A percentile compares a stretch with the other conserved stretches of the same genome.
Conservation (phyloP, 2,113 vertebrate species). For the Thalassarche chlororhynchos region DNA sequence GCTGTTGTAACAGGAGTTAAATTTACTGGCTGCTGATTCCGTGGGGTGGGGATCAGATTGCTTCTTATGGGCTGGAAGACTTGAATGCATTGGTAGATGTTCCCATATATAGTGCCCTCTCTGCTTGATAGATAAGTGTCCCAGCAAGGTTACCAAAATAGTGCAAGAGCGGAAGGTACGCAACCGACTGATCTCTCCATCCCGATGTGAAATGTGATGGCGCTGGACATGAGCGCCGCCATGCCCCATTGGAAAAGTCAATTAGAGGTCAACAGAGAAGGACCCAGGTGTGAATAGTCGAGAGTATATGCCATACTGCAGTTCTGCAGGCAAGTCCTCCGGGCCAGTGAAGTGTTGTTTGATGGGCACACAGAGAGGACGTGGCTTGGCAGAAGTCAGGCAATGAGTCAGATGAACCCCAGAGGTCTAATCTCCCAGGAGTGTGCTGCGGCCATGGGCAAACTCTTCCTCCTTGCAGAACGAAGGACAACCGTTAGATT, state of each 20-base stretch:
- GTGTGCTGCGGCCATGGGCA: accelerated
- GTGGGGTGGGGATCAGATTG: not conserved
- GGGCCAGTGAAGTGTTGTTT: not conserved
- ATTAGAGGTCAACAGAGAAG: not conserved
- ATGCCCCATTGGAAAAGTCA: not conserved
- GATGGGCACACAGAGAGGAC: not conserved
- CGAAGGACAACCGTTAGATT: not conserved
- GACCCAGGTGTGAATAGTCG: not conserved
- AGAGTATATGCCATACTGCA: not conserved
- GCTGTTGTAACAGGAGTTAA: conserved; percentile 42
- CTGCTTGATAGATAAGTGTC: not conserved
- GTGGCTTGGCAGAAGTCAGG: not conserved
- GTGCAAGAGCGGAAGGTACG: not conserved
- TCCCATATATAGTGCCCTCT: conserved; percentile 42
- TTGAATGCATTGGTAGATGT: conserved; percentile 11
- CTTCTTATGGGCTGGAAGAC: conserved; percentile 2
- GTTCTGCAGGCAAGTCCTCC: not conserved
- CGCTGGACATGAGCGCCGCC: accelerated
- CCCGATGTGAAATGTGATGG: not conserved
- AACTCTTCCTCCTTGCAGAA: not conserved
- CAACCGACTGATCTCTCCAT: not conserved
- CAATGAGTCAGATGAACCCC: not conserved
- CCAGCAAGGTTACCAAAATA: conserved; percentile 3
- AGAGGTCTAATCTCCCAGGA: not conserved
- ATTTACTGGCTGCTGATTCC: not conserved